Percentiles rank a stretch among this genome's conserved stretches.
Conservation (phyloP, 2,888 invertebrate species). For the Stenodera caucasica region DNA sequence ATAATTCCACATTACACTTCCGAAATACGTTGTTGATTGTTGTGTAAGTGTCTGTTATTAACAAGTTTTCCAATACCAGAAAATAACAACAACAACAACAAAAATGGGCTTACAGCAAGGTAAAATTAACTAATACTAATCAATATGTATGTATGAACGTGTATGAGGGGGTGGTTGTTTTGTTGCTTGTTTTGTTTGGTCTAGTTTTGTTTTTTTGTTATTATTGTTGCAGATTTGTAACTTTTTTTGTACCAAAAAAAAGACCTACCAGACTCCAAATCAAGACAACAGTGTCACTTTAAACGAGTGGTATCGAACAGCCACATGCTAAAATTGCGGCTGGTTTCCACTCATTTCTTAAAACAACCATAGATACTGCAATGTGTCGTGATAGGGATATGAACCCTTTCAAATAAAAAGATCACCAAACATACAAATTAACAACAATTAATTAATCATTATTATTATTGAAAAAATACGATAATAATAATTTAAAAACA, state of each 20-base stretch:
- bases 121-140: conserved; percentile 16
- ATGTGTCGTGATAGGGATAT: conserved; percentile 79
- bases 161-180: no score
- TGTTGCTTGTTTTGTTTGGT: background rate
- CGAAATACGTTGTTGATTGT: conserved; percentile 21
- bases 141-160: no score
- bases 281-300: conserved; percentile 19
- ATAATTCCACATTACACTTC: conserved; percentile 24
- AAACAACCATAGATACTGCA: conserved; percentile 83
- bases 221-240: conserved; percentile 27
- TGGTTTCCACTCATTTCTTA: conserved; percentile 89
- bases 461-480: no score
- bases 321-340: conserved; percentile 88
- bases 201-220: conserved; percentile 1
- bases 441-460: no score
- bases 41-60: conserved; percentile 6
- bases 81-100: no score
- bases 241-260: background rate
- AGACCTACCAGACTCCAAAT: conserved; percentile 4
- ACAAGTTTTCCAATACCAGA: no score
- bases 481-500: no score
- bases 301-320: conserved; percentile 36
- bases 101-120: conserved; percentile 19
- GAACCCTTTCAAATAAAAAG: conserved; percentile 54
- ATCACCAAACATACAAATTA: background rate